Conservation (phyloP, 1,140 invertebrate species). For the Odontomachus brunneus region DNA sequence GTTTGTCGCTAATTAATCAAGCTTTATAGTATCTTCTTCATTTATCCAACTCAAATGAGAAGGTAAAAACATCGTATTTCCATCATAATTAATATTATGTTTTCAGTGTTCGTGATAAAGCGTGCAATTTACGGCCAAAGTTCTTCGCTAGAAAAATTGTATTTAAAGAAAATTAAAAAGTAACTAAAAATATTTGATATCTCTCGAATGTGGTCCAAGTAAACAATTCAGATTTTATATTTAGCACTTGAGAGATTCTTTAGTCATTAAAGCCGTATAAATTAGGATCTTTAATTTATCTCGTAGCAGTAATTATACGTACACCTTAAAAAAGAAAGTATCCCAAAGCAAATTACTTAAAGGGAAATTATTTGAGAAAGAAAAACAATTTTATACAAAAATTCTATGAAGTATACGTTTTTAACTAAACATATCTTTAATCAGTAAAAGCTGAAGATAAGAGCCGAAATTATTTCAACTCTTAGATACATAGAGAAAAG, state of each 20-base stretch:
- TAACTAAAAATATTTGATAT: background rate
- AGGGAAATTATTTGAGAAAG: too few species aligned
- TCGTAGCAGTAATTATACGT: too few species aligned
- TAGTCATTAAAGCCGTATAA: background rate
- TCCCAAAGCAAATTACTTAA: too few species aligned
- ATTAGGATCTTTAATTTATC: too few species aligned
- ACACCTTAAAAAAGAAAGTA: too few species aligned
- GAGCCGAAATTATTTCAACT: too few species aligned
- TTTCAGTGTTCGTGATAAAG: background rate
- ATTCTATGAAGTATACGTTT: too few species aligned
- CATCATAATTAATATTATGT: background rate
- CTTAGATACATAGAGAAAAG: too few species aligned
- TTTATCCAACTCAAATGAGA: too few species aligned
- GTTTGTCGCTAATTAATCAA: constrained; percentile 23
- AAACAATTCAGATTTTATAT: background rate
- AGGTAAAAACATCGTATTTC: background rate
- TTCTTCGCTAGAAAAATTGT: background rate
- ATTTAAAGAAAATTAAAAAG: background rate
- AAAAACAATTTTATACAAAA: too few species aligned
- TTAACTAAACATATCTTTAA: too few species aligned
- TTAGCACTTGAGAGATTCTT: background rate
- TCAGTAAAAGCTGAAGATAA: too few species aligned
- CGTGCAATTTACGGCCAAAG: background rate
- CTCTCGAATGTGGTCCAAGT: background rate
- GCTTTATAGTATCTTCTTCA: background rate